Conservation (phyloP, 2,113 vertebrate species). For the Cyprinodon brontotheroides region DNA sequence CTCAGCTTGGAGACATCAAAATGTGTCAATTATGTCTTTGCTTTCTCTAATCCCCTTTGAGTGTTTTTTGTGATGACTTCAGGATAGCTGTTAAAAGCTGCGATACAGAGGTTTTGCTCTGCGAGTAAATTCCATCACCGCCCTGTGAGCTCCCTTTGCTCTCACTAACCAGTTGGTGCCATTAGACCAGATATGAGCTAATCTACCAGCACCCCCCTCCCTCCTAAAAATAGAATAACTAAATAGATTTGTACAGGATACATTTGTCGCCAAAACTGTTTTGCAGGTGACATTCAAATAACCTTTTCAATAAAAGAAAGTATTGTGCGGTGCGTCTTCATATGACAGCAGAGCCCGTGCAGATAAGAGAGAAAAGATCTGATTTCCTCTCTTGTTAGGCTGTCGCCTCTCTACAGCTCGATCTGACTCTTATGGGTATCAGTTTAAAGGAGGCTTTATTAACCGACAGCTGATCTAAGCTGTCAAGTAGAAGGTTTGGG, state of each 20-base stretch:
- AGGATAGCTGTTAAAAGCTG: slow-evolving; percentile 49
- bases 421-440: slow-evolving; percentile 60
- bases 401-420: slow-evolving; percentile 54
- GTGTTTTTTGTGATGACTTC: slow-evolving; percentile 57
- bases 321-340: slow-evolving; percentile 58
- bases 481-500: slow-evolving; percentile 54
- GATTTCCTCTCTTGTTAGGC: slow-evolving; percentile 66
- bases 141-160: slow-evolving; percentile 31
- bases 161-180: slow-evolving; percentile 46
- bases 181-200: slow-evolving; percentile 55
- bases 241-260: slow-evolving; percentile 65
- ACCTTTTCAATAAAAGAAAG: slow-evolving; percentile 76
- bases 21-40: slow-evolving; percentile 65
- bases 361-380: slow-evolving; percentile 59
- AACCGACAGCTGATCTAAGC: slow-evolving; percentile 63
- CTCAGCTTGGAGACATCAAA: slow-evolving; percentile 58
- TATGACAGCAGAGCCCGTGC: slow-evolving; percentile 56
- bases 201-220: slow-evolving; percentile 62
- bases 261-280: slow-evolving; percentile 63
- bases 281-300: slow-evolving; percentile 80
- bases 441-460: slow-evolving; percentile 64
- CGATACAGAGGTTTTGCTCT: slow-evolving; percentile 47
- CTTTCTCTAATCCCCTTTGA: slow-evolving; percentile 51
- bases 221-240: slow-evolving; percentile 27
- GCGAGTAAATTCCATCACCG: slow-evolving; percentile 51